Base-by-base conservation (phyloP, 2,113 vertebrate genomes). In the Amphiprion percula region DNA sequence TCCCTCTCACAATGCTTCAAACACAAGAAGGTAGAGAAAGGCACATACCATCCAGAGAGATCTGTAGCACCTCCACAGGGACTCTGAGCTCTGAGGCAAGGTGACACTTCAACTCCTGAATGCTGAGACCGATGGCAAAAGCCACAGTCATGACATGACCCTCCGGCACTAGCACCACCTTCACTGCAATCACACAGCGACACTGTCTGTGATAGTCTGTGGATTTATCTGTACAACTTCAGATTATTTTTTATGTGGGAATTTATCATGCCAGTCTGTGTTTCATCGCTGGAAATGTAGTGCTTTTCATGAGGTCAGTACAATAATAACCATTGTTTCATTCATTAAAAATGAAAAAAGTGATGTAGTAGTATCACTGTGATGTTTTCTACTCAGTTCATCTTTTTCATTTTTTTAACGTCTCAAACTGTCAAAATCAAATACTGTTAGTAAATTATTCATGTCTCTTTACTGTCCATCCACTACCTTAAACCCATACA, bases 161-260 rank as follows among this genome's bases (percentile, higher is more conserved):
- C 49, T 92, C 92, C 10, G 97, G 96, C 79, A 94, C 74, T 76
- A 97, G 90, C 85, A 95, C 83, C 72, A 96, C 73, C 90, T 96
- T 96, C 61, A 97, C 97, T 97, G 82, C 15, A 89, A 68, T 49
- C 55, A 74, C 59, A 77, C 28, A 76, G 2, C 78, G 0, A 61
- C 8, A 30, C 4, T 44, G 3, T 21, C 4, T 17, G 33, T 44
- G 11, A 64, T 2, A 37, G n/a, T 24, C 55, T 33, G 19, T 46
- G 4, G 47, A 12, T 10, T 41, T 10, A 30, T 30, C 30, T 30
- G 33, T 37, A 33, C 4, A 33, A 33, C 10, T 26, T 26, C 2
- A 26, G 2, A 26, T 26, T 2, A 26, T 26, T 26, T 26, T 26
- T 26, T 26, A 26, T 26, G 26, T 26, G 26, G 26, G 26, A 26